Evolutionary conservation across 2,797 vertebrate species (phyloP).

Genomic region (Manis javanica): DNA sequence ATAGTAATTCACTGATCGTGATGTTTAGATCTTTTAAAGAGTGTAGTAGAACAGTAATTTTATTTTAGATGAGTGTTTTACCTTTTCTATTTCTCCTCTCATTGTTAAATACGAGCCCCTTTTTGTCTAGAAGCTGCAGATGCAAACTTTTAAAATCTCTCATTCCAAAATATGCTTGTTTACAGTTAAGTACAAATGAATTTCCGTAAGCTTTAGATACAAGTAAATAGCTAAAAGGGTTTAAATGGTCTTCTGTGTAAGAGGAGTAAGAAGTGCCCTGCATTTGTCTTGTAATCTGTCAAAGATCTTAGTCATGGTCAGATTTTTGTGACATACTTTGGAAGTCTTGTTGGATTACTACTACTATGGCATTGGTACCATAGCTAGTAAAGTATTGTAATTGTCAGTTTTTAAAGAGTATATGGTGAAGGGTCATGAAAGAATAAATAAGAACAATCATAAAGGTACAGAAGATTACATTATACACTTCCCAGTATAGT

Average conservation of each 20-base stretch:
- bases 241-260: neutral
- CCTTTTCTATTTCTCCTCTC: constrained; percentile 8
- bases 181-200: constrained; percentile 8
- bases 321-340: constrained; percentile 35
- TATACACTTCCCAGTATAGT: neutral
- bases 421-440: neutral
- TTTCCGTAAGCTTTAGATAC: neutral
- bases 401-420: constrained; percentile 39
- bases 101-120: neutral
- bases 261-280: neutral
- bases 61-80: neutral
- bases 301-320: neutral
- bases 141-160: neutral
- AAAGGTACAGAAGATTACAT: constrained; percentile 40
- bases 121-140: neutral
- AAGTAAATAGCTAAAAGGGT: constrained; percentile 39
- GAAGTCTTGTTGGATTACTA: neutral
- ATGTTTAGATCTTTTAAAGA: constrained; percentile 10
- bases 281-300: neutral
- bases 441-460: constrained; percentile 1
- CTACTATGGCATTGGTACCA: neutral
- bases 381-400: neutral
- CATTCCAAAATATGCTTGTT: neutral
- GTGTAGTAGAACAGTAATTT: neutral
- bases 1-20: neutral